Base-by-base conservation (phyloP, 2,797 vertebrate genomes). In the Gallirallus australis region DNA sequence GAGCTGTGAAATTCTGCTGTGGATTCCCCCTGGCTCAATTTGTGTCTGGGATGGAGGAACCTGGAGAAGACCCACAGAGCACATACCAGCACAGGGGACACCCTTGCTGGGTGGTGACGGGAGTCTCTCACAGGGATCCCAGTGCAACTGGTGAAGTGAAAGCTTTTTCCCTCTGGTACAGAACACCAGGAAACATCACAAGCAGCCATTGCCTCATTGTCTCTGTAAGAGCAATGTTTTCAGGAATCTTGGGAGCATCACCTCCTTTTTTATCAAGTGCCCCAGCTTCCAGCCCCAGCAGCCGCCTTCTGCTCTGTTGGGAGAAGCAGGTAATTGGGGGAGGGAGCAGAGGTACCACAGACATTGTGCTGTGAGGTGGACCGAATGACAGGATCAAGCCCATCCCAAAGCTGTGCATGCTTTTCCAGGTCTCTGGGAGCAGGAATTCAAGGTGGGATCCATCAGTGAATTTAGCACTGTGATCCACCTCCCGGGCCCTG, bases 1-100 rank as follows among this genome's bases (percentile, higher is more conserved):
- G 77, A 92, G 92, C 87, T 95, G 84, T 73, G 84, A 81, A 88
- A 85, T 93, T 88, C 89, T 88, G 79, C 59, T 60, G 59, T 2
- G 21, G 83, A 92, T 94, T 95, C 81, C 89, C 89, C 20, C 40
- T 1, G 31, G 90, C 31, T 69, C 47, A 35, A 31, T 89, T 66
- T 61, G 56, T 60, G 59, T 56, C 77, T 90, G 91, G 31, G 54
- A 7, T 69, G 47, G 69, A 86, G 47, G 77, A 93, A 65, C 56
- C 50, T 50, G 87, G 64, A 82, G 54, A n/a, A 81, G 33, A 45
- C 42, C 13, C 53, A 64, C 42, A 54, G 52, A 42, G 54, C 0
- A 0, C 0, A 0, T 42, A 39, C 28, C 4, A 1, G 48, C 53
- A 31, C 50, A n/a, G 25, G 40, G 48, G 42, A 89, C 63, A 40